Conservation (phyloP, 2,797 vertebrate genomes). For the Miichthys miiuy region DNA sequence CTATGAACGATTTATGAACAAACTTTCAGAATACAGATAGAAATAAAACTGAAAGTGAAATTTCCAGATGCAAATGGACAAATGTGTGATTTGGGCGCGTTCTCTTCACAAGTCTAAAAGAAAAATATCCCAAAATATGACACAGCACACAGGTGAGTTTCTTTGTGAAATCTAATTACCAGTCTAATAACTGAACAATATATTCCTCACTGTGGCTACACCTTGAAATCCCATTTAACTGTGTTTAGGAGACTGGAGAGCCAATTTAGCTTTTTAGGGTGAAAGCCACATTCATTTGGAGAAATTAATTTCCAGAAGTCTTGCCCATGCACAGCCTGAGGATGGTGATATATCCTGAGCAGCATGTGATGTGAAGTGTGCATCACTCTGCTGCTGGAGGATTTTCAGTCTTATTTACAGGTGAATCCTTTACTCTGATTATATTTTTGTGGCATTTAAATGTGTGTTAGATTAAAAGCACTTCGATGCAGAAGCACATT, state of each 20-base stretch:
- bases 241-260: constrained; percentile 30
- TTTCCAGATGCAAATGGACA: too few species aligned
- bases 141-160: constrained; percentile 5
- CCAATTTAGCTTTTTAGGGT: constrained; percentile 37
- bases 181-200: constrained; percentile 4
- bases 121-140: background rate
- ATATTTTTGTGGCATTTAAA: constrained; percentile 25
- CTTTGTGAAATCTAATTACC: constrained; percentile 27
- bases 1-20: too few species aligned
- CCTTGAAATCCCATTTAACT: constrained; percentile 42
- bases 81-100: too few species aligned
- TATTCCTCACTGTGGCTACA: constrained; percentile 12
- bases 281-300: constrained; percentile 46
- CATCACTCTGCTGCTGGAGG: constrained; percentile 17
- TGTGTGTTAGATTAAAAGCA: constrained; percentile 4
- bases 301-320: constrained; percentile 33
- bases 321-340: constrained; percentile 17
- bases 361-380: constrained; percentile 29
- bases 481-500: constrained; percentile 7
- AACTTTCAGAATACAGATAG: too few species aligned
- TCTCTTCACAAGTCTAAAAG: too few species aligned
- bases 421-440: constrained; percentile 15
- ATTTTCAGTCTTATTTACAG: constrained; percentile 33
- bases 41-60: too few species aligned
- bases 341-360: constrained; percentile 36